Evolutionary conservation across 2,888 invertebrate species (phyloP), one percentile per base, ranked within the genome.

Genomic region (Cheilosia pagana): DNA sequence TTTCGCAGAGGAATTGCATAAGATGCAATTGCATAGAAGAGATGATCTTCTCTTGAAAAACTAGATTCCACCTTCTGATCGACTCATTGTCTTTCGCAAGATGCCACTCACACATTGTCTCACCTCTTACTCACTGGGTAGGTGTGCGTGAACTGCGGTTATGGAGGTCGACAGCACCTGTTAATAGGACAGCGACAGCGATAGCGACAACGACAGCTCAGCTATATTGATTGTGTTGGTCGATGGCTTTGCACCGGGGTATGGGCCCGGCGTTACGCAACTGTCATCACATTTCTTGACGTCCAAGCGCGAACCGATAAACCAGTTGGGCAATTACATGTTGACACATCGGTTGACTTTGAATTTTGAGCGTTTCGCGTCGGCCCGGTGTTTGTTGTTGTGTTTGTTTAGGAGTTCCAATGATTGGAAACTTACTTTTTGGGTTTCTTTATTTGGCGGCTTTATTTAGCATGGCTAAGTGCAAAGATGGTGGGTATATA

Each of bases 261-360:
- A 35, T 23, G 25, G 48, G 52, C 53, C 59, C 70, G 70, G 59
- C 59, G 19, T 75, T 75, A 55, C 28, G 48, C 25, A 75, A 75
- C 39, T 39, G 45, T 57, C 74, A 48, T 55, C 55, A 45, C 35
- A 57, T 48, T 19, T 16, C 50, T 65, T 65, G 74, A 57, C 63
- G 35, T 75, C 39, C 28, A 48, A 55, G 60, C 57, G 21, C 41
- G 35, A 62, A 50, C 23, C 23, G 57, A 68, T 45, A 78, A 83
- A 74, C 52, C 68, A 72, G 68, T 83, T 74, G 63, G 31, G 78
- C 63, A 83, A 83, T 35, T 59, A 19, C n/a, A 28, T 70, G 74
- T 83, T 83, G 78, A 78, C 78, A 81, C 62, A 74, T 68, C 52
- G 57, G 68, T 74, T 78, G 78, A 78, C 72, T 79, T 78, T 78